Conservation (phyloP, 2,797 vertebrate genomes). For the Falco novaeseelandiae region DNA sequence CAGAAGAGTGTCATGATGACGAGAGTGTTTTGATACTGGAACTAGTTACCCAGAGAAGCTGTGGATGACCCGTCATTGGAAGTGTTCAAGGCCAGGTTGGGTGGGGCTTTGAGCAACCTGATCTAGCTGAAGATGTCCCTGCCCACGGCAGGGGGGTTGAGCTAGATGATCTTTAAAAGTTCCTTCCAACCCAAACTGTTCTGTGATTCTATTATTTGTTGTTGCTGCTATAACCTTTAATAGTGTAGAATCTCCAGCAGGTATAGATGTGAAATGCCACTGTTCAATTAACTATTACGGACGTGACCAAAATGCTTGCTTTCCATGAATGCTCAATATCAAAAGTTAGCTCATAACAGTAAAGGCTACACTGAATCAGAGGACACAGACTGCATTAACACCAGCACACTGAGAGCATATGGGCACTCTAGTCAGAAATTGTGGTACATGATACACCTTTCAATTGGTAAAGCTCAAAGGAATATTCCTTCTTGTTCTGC, state of each 20-base stretch:
- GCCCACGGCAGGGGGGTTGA: not conserved
- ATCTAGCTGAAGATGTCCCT: not conserved
- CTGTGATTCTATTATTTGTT: not conserved
- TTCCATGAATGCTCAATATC: not conserved
- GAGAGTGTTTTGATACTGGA: no score
- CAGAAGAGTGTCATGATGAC: not conserved
- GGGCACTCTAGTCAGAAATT: not conserved
- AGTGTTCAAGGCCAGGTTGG: not conserved
- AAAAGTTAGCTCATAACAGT: not conserved
- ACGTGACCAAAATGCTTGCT: not conserved
- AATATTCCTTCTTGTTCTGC: not conserved
- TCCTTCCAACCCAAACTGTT: no score
- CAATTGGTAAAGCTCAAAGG: not conserved
- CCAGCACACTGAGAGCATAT: not conserved
- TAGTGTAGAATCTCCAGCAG: not conserved
- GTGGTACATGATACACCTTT: not conserved
- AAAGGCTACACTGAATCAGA: not conserved
- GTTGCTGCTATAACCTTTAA: not conserved
- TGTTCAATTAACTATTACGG: not conserved
- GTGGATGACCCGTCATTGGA: no score
- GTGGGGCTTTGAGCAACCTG: not conserved
- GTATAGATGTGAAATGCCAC: not conserved
- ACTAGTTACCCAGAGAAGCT: no score
- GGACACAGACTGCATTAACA: accelerated
- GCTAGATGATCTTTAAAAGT: no score